Conservation (phyloP, 2,113 vertebrate genomes). For the Hystrix cristata region DNA sequence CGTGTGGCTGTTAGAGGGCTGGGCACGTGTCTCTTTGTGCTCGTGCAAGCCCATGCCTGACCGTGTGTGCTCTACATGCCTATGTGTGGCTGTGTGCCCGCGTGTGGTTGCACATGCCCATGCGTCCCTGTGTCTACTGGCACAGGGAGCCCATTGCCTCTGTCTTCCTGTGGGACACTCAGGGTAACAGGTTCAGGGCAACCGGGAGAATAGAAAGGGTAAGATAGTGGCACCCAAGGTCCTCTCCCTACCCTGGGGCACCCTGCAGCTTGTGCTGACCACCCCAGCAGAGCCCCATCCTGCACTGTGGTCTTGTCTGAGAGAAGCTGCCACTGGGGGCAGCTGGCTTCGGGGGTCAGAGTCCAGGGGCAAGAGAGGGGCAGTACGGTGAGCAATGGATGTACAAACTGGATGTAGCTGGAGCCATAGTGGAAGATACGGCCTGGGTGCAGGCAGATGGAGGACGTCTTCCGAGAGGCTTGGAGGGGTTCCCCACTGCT, state of each 20-base stretch:
- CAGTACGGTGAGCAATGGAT: fast-evolving
- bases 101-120: not conserved
- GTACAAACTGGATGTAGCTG: no score
- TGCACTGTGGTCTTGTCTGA: not conserved
- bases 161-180: not conserved
- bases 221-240: not conserved
- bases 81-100: not conserved
- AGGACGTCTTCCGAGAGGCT: not conserved
- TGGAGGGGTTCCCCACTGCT: not conserved
- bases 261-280: fast-evolving
- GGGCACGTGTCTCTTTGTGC: constrained; percentile 25
- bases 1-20: not conserved
- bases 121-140: not conserved
- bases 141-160: not conserved
- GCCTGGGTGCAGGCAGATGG: not conserved
- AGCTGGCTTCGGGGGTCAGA: not conserved
- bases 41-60: not conserved
- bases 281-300: fast-evolving
- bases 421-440: not conserved
- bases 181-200: not conserved
- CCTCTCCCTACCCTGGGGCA: not conserved
- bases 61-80: not conserved
- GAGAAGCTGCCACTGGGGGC: not conserved
- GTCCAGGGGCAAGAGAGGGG: no score
- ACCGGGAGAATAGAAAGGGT: not conserved